phyloP scores from a whole-genome alignment of 35 echinoderm and acorn worm species.

The Chiridota heheva region DNA sequence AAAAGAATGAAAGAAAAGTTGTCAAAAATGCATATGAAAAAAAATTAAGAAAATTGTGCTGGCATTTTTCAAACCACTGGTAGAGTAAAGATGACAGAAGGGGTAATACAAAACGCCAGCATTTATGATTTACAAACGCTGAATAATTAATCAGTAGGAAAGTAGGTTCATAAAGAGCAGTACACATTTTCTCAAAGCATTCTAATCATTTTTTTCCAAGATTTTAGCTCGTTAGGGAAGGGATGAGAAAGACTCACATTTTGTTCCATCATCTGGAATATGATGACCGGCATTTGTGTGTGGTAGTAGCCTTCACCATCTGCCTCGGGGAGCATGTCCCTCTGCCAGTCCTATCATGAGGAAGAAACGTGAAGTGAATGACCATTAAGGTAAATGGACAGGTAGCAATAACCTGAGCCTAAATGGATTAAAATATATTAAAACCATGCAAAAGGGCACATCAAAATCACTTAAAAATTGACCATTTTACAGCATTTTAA shows the following conservation, averaged over 20 bases:
- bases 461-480: neutral
- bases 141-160: too few relatives aligned
- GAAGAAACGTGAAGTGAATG: neutral
- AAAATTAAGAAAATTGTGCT: too few relatives aligned
- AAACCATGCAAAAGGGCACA: too few relatives aligned
- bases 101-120: too few relatives aligned
- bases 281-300: slow-evolving; percentile 85
- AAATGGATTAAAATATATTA: too few relatives aligned
- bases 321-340: slow-evolving; percentile 68
- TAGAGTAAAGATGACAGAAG: too few relatives aligned
- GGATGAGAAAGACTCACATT: slow-evolving; percentile 53
- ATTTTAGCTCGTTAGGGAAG: neutral
- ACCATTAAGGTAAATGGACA: neutral
- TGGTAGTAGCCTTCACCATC: slow-evolving; percentile 82
- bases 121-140: too few relatives aligned
- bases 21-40: too few relatives aligned
- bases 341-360: slow-evolving; percentile 71
- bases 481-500: neutral
- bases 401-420: neutral
- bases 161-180: too few relatives aligned
- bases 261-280: slow-evolving; percentile 99
- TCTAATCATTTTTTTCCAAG: neutral
- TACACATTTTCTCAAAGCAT: neutral
- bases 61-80: too few relatives aligned
- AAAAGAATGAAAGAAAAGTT: too few relatives aligned